Evolutionary conservation across 2,888 invertebrate genomes (phyloP), one percentile per base, ranked within the genome.

Genomic region (Cantharis nigra): DNA sequence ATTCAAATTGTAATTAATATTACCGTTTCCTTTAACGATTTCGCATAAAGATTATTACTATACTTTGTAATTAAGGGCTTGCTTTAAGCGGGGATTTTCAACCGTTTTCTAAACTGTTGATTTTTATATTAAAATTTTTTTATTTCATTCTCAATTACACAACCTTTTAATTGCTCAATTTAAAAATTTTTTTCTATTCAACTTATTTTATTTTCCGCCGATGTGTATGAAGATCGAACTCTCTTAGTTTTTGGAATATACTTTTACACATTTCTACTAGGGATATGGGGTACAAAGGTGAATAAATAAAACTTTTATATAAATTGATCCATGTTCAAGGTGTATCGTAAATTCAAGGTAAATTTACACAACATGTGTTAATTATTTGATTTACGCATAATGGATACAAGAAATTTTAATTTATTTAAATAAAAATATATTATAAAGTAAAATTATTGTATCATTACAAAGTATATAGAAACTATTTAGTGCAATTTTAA

Each of bases 1-100:
- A 78, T 75, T 75, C 75, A 75, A 78, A 78, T 78, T 67, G 72
- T 75, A 78, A 78, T 72, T 78, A 78, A 78, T 75, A 78, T 72
- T 72, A 70, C 69, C 63, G 71, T 70, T 33, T 72, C 75, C 16
- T 75, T 75, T 78, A 75, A 75, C 78, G 75, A 75, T 75, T 72
- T 64, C 70, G 49, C 49, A 49, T 49, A 49, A 49, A 49, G 49
- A 49, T 49, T 49, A 49, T 49, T 49, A 49, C 49, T n/a, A 49
- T 49, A 49, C 49, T 49, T 49, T 49, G 49, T 49, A 49, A 49
- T 49, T 49, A 49, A n/a, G n/a, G 49, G n/a, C n/a, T 49, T n/a
- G 49, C 49, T 49, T 49, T 13, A 49, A 49, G 49, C n/a, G n/a
- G 2, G n/a, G n/a, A 49, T 49, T 49, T 49, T 49, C 49, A 49